These are phyloP conservation scores for Capitulum mitella DNA, from an alignment of 2,888 invertebrate species.

Conservation along the genomic window DNA sequence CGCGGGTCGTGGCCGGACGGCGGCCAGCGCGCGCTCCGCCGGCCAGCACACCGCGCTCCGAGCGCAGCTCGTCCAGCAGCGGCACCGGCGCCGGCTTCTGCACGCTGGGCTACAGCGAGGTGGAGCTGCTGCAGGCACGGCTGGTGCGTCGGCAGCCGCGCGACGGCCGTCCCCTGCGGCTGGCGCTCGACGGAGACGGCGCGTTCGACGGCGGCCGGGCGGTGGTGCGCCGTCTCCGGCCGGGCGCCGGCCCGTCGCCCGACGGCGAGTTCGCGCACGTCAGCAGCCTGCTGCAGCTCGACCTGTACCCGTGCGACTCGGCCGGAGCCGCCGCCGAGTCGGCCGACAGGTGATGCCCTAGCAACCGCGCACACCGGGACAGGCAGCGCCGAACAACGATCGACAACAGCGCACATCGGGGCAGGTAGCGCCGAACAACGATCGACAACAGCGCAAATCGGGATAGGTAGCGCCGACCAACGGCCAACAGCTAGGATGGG, in stretches of 20 bases:
- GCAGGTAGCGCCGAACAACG: too few species aligned
- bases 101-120: conserved; percentile 16
- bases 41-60: neutral
- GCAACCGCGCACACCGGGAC: too few species aligned
- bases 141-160: neutral
- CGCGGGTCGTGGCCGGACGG: neutral
- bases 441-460: too few species aligned
- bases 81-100: neutral
- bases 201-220: neutral
- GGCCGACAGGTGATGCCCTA: neutral
- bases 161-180: neutral
- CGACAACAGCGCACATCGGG: too few species aligned
- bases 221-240: neutral
- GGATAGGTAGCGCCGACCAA: too few species aligned
- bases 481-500: too few species aligned
- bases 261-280: conserved; percentile 9
- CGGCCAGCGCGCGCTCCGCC: neutral
- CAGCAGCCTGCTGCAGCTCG: conserved; percentile 19
- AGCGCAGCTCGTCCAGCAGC: conserved; percentile 1
- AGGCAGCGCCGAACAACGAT: too few species aligned
- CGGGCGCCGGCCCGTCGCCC: neutral
- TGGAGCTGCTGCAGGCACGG: conserved; percentile 8
- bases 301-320: neutral
- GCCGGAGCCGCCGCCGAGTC: neutral
- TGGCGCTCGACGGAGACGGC: conserved; percentile 1